Evolutionary conservation across 2,888 invertebrate genomes (phyloP), one percentile per base, ranked within the genome.

Genomic region (Pseudococcus jackbeardsleyi): DNA sequence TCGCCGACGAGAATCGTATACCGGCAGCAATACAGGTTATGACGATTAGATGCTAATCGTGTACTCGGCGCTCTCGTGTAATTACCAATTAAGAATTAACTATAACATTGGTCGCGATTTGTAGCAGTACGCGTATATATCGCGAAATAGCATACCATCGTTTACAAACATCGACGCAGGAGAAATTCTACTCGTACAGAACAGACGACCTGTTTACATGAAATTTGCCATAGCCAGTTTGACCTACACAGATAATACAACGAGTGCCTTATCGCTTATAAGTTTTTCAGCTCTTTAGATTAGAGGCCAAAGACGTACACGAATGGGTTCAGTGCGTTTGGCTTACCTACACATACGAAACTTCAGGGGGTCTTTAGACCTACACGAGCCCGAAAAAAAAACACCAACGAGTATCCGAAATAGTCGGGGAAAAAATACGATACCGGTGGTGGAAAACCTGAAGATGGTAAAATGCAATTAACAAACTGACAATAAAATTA

Each of bases 401-500:
- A 54, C 2, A 1, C 48, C 48, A 11, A 1, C 48, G 48, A 50
- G 48, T 50, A 50, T 12, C 54, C 54, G 26, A 22, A 26, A 68
- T 26, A 12, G 8, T 11, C 0, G 0, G 68, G 68, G 11, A 26
- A 26, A 68, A 68, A 68, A 68, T 7, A 15, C 64, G 22, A 22
- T 8, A 26, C 7, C 68, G 26, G 11, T 26, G 68, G 26, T 68
- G 68, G 54, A 54, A 54, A 54, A n/a, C 54, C 68, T 68, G 54
- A 54, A 54, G 54, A 54, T 68, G 68, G 77, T 87, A 87, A 87
- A 87, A 87, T 87, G 87, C 87, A 87, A 87, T 87, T 87, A 87
- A 87, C 87, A 77, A 87, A 87, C 87, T 87, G 87, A 87, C 87
- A 87, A 87, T 87, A 87, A 87, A 87, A 87, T 87, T 87, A 87